phyloP scores from a whole-genome alignment of 2,888 invertebrate species.

The Heliconius cydno region DNA sequence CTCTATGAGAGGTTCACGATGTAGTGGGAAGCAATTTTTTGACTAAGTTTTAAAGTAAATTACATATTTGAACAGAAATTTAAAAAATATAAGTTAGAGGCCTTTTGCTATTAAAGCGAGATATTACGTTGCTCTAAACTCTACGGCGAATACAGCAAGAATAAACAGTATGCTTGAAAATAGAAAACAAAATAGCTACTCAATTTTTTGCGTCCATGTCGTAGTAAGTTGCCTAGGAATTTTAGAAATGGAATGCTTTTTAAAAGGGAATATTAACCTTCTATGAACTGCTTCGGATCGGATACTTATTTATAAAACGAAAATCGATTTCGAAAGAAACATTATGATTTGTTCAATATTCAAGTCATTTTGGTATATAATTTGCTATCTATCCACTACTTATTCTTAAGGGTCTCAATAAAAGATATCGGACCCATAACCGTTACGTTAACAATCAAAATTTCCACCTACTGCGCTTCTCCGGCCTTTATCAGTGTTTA shows the following conservation, averaged over 20 bases:
- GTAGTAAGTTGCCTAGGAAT: not conserved
- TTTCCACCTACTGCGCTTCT: not conserved
- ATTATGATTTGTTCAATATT: not conserved
- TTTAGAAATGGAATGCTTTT: not conserved
- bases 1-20: too few species aligned
- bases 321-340: not conserved
- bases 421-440: not conserved
- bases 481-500: not conserved
- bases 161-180: conserved; percentile 21
- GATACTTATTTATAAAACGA: not conserved
- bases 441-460: too few species aligned
- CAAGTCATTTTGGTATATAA: not conserved
- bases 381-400: not conserved
- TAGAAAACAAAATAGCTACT: not conserved
- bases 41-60: too few species aligned
- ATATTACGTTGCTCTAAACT: conserved; percentile 17
- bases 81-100: not conserved
- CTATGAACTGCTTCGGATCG: not conserved
- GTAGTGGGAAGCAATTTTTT: too few species aligned
- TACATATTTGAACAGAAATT: not conserved
- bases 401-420: not conserved
- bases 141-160: conserved; percentile 13
- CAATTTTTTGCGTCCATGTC: conserved; percentile 11
- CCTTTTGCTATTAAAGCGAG: conserved; percentile 11
- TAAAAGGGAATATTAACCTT: not conserved